A percentile compares a stretch with the other conserved stretches of the same genome.
phyloP scores from a whole-genome alignment of 2,797 vertebrate species.

The Hypotaenidia okinawae region DNA sequence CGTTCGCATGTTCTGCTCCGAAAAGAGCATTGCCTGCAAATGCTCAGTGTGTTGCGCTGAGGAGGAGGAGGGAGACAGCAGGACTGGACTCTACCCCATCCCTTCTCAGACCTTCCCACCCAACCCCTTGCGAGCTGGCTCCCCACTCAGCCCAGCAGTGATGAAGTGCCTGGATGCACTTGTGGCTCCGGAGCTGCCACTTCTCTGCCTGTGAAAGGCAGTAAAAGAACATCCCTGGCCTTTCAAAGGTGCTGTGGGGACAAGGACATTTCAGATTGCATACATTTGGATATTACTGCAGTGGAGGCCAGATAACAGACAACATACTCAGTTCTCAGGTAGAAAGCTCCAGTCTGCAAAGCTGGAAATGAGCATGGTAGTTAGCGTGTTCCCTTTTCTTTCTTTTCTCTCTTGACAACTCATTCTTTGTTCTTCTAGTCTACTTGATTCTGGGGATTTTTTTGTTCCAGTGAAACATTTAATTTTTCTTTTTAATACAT shows the following conservation, averaged over 20 bases:
- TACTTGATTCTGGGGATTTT: neutral
- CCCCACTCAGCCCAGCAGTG: fast-evolving
- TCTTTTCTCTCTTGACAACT: neutral
- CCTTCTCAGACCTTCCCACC: neutral
- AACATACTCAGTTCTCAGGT: neutral
- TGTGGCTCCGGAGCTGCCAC: neutral
- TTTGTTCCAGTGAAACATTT: conserved; percentile 47
- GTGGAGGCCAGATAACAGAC: neutral
- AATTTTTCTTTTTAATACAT: conserved; percentile 47
- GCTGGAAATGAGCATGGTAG: neutral
- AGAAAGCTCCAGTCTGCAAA: neutral
- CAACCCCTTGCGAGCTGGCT: fast-evolving
- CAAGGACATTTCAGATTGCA: neutral
- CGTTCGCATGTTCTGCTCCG: neutral
- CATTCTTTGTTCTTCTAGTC: conserved; percentile 21
- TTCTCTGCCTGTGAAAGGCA: fast-evolving
- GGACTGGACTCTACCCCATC: neutral
- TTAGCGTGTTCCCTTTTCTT: neutral
- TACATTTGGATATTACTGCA: neutral
- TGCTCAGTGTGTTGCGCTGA: neutral
- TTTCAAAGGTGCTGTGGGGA: neutral
- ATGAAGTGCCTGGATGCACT: neutral
- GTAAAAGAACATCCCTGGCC: neutral
- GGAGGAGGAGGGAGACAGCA: neutral
- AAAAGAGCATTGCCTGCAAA: neutral